Percentiles rank a stretch among this genome's conserved stretches.
Conservation (phyloP, 2,113 vertebrate species). For the Amphiprion ocellaris region DNA sequence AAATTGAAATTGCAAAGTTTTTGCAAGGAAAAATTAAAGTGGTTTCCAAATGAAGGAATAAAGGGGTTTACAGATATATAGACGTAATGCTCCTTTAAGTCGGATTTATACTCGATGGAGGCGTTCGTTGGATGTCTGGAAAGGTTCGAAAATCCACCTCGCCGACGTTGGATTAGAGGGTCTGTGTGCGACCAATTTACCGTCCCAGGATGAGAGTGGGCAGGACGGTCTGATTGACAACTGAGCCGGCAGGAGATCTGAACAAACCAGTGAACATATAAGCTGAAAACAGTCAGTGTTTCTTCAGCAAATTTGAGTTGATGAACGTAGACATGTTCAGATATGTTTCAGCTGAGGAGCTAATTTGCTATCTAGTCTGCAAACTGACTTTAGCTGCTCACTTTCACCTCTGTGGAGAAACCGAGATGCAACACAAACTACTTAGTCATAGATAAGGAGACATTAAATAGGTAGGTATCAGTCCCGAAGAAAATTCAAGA, state of each 20-base stretch:
- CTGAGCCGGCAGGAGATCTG: slow-evolving; percentile 16
- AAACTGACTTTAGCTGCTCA: no score
- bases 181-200: not conserved
- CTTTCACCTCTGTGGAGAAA: no score
- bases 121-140: not conserved
- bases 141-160: not conserved
- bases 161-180: not conserved
- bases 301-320: not conserved
- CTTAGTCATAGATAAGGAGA: no score
- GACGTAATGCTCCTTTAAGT: not conserved
- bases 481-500: no score
- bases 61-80: not conserved
- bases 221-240: slow-evolving; percentile 21
- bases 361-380: no score
- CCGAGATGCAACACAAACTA: no score
- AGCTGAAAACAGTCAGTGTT: not conserved
- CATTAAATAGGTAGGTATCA: no score
- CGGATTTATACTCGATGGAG: not conserved
- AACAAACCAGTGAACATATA: slow-evolving; percentile 5
- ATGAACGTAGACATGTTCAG: not conserved
- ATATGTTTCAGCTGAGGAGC: no score
- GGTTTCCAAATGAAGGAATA: slow-evolving; percentile 2
- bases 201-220: not conserved
- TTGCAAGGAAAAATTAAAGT: not conserved
- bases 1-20: not conserved